Conservation (phyloP, 2,113 vertebrate species). For the Bostrychus sinensis region DNA sequence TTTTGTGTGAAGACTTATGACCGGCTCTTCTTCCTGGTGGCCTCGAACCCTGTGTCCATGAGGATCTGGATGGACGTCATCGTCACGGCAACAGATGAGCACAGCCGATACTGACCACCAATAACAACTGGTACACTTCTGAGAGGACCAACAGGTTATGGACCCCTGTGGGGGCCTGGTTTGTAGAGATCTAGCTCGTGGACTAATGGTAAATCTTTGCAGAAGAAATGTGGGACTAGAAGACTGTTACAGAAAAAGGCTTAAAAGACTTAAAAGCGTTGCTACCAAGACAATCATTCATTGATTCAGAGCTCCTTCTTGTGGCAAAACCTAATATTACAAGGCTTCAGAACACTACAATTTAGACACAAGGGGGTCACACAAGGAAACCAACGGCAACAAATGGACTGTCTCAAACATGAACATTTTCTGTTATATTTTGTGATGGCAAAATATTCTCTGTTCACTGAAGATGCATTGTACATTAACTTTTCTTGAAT, state of each 20-base stretch:
- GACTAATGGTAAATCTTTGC: conserved; percentile 19
- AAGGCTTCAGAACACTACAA: conserved; percentile 21
- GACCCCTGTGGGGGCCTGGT: neutral
- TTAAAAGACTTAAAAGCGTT: neutral
- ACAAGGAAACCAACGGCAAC: neutral
- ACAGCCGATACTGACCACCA: conserved; percentile 81
- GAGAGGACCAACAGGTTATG: conserved; percentile 1
- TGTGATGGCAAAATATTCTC: neutral
- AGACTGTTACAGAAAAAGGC: neutral
- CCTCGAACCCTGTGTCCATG: conserved; percentile 86
- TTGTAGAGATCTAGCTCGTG: conserved; percentile 12
- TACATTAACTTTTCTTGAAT: conserved; percentile 33
- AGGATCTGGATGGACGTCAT: conserved; percentile 95
- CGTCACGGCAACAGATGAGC: conserved; percentile 88
- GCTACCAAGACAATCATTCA: conserved; percentile 32
- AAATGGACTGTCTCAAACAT: neutral
- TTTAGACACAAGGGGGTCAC: conserved; percentile 3
- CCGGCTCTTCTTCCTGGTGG: conserved; percentile 90
- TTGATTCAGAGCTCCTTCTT: conserved; percentile 32
- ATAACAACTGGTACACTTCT: neutral
- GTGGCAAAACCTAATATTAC: conserved; percentile 45
- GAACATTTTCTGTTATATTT: conserved; percentile 8
- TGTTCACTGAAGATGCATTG: conserved; percentile 17
- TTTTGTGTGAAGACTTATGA: conserved; percentile 95
- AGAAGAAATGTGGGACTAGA: neutral